These are phyloP conservation scores for Hemibagrus guttatus DNA, from an alignment of 2,797 vertebrate genomes.

Conservation along the genomic window DNA sequence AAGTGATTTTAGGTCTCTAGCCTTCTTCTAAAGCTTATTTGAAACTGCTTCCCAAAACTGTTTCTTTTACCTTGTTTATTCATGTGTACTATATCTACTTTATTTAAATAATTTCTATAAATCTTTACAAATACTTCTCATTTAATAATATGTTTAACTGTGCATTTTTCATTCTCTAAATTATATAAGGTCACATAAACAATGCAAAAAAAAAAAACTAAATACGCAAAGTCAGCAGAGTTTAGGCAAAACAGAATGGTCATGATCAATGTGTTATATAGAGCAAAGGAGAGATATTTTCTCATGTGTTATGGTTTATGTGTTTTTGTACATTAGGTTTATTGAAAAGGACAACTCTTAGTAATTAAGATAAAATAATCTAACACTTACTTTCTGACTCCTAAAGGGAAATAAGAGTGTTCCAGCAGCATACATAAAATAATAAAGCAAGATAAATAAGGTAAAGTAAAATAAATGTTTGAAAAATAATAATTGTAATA, in stretches of 20 bases:
- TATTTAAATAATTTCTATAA: neutral
- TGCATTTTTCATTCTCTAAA: neutral
- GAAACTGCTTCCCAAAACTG: neutral
- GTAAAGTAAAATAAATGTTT: neutral
- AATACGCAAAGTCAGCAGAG: neutral
- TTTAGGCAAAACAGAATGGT: neutral
- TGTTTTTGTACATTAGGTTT: neutral
- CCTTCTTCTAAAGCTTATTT: constrained; percentile 5
- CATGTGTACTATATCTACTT: no score
- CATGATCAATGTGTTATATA: neutral
- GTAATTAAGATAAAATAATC: neutral
- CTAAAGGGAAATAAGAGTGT: neutral
- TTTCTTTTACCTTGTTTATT: neutral
- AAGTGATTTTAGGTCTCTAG: constrained; percentile 15
- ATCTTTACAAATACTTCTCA: neutral
- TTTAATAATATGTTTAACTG: neutral
- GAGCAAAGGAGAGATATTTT: neutral
- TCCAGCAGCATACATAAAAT: neutral
- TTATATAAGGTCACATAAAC: neutral
- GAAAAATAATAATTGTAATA: neutral
- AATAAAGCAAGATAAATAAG: neutral
- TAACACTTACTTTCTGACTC: neutral
- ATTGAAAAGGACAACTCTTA: neutral
- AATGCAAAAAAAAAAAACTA: neutral
- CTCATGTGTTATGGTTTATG: neutral